Evolutionary conservation across 1,140 invertebrate genomes (phyloP), one percentile per base, ranked within the genome.

Genomic region (Drosophila orena): DNA sequence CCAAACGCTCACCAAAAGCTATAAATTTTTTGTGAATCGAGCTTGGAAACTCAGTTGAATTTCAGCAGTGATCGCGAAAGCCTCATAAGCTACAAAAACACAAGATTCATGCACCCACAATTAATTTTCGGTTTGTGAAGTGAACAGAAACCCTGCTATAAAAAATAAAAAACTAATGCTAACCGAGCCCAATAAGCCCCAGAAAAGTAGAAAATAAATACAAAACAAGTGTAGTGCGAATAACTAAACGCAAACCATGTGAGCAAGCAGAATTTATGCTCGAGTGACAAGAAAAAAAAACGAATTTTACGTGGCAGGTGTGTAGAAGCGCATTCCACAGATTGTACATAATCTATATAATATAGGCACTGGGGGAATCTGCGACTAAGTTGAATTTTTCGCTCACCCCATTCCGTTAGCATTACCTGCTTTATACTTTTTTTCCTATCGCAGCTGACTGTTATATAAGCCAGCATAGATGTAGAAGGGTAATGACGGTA

Each of bases 261-360:
- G 61, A 68, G 50, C 35, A 34, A 38, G 40, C 40, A 38, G 34
- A 53, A 10, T 59, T 59, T 17, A 68, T 66, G 34, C 68, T 70
- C 43, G 37, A 75, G 72, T 64, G 44, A 62, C 64, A 62, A 66
- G 42, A 17, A 62, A 44, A 66, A 58, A 62, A 37, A 35, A 40
- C 64, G 66, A 69, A 83, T 83, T 88, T 88, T 88, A 88, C 83
- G 83, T 88, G 83, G 83, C 83, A 88, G 83, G 83, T 88, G 83
- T 88, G 84, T 88, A 79, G 75, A 57, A 66, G 64, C 57, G 76
- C 59, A 83, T 83, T 83, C 80, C 80, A 71, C 80, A 66, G 62
- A 83, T 81, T 83, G 55, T 75, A 57, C 64, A 57, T 70, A 70
- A 74, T 74, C 71, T 74, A 74, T 74, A 74, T 74, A 74, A 53